Percentiles rank a stretch among this genome's conserved stretches.
phyloP scores from a whole-genome alignment of 1,140 invertebrate genomes.

The Drosophila gunungcola region DNA sequence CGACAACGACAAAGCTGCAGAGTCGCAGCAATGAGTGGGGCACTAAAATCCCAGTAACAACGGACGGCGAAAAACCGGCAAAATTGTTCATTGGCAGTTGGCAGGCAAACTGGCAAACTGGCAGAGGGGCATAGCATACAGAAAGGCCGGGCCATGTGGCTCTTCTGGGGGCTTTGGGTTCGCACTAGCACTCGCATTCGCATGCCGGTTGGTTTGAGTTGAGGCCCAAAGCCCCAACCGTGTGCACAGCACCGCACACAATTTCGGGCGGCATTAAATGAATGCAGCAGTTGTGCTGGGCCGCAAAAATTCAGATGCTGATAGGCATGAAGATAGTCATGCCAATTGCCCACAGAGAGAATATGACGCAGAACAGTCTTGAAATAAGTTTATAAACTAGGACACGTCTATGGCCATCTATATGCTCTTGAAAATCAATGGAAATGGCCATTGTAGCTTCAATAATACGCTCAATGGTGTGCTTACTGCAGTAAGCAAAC shows the following conservation, averaged over 20 bases:
- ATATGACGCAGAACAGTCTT: conserved; percentile 47
- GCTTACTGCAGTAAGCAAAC: conserved; percentile 7
- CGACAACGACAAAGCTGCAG: conserved; percentile 12
- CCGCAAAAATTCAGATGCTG: conserved; percentile 33
- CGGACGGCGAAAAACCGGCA: conserved; percentile 51
- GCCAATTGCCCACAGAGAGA: conserved; percentile 35
- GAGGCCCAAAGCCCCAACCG: conserved; percentile 29
- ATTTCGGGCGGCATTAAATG: conserved; percentile 37
- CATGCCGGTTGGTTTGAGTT: conserved; percentile 20
- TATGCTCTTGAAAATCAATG: conserved; percentile 36
- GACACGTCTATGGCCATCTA: conserved; percentile 27
- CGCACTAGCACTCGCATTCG: conserved; percentile 21
- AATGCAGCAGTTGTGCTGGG: conserved; percentile 37
- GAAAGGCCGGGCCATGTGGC: conserved; percentile 37
- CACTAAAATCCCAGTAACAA: conserved; percentile 57
- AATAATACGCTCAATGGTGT: conserved; percentile 13
- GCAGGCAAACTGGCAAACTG: conserved; percentile 33
- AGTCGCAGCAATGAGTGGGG: conserved; percentile 38
- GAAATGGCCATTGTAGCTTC: conserved; percentile 19
- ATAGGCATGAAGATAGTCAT: conserved; percentile 42
- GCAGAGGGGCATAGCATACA: conserved; percentile 10
- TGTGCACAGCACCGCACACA: conserved; percentile 23
- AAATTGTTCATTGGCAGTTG: conserved; percentile 58
- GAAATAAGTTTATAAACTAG: conserved; percentile 42
- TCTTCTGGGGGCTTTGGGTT: conserved; percentile 41